Percentiles rank a stretch among this genome's conserved stretches.
phyloP scores from a whole-genome alignment of 2,113 vertebrate species.

The Lophotis ruficrista region DNA sequence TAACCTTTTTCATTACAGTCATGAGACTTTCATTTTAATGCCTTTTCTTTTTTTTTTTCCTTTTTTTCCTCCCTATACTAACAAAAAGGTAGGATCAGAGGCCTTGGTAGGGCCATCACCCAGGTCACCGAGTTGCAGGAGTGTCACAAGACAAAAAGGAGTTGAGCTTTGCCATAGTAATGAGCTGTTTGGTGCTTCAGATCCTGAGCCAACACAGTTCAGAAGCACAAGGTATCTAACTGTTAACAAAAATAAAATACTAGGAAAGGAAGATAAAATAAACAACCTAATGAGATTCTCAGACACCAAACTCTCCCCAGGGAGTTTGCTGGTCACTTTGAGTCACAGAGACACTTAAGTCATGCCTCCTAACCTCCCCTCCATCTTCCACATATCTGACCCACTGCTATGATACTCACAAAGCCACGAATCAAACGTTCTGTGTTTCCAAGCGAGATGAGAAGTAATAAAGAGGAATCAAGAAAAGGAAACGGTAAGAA shows the following conservation, averaged over 20 bases:
- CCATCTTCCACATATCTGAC: background rate
- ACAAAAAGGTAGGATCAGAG: slow-evolving; percentile 53
- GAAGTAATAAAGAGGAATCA: slow-evolving; percentile 45
- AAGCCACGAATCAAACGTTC: background rate
- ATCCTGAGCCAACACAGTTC: background rate
- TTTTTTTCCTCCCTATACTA: background rate
- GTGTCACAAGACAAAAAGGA: background rate
- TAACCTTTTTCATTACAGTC: slow-evolving; percentile 59
- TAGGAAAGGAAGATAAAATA: background rate
- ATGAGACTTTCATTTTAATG: slow-evolving; percentile 51
- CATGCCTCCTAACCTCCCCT: background rate
- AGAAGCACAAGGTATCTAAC: background rate
- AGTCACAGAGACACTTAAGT: background rate
- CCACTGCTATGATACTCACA: background rate
- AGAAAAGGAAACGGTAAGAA: slow-evolving; percentile 50
- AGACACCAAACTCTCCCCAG: background rate
- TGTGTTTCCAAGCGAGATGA: slow-evolving; percentile 12
- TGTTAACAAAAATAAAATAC: background rate
- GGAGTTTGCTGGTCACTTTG: background rate
- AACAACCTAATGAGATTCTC: background rate
- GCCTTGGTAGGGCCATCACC: background rate
- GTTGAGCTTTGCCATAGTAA: background rate
- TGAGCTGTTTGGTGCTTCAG: background rate
- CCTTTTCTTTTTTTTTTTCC: background rate
- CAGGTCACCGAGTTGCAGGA: slow-evolving; percentile 11